A percentile compares a stretch with the other conserved stretches of the same genome.
Conservation (phyloP, 2,113 vertebrate genomes). For the Laticauda laticaudata region DNA sequence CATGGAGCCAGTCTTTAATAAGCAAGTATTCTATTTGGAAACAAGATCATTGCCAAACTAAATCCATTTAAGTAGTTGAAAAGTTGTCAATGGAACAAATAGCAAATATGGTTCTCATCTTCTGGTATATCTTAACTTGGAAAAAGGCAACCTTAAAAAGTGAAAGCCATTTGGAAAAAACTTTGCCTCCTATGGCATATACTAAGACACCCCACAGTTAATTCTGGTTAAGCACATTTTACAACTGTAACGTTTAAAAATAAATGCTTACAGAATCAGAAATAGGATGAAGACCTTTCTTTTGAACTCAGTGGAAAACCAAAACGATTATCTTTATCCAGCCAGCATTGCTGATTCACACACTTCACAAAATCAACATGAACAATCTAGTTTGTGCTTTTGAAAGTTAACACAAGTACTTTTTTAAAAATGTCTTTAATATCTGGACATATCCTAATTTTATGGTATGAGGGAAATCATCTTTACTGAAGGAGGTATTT, state of each 20-base stretch:
- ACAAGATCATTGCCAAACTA: not conserved
- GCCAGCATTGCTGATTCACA: not conserved
- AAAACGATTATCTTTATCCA: not conserved
- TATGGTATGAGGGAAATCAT: not conserved
- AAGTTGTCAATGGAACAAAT: not conserved
- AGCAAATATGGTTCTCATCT: not conserved
- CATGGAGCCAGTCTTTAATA: not conserved
- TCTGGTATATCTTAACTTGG: not conserved
- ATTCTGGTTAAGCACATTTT: constrained; percentile 1
- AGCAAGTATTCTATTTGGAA: not conserved
- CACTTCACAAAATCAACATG: not conserved
- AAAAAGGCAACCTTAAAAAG: not conserved
- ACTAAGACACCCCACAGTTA: not conserved
- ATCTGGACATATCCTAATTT: not conserved
- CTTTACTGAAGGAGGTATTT: not conserved
- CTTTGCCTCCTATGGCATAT: not conserved
- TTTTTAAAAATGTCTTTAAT: not conserved
- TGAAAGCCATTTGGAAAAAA: not conserved
- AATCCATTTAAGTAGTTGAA: not conserved
- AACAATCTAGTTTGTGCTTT: not conserved
- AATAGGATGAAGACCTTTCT: not conserved
- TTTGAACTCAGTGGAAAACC: not conserved
- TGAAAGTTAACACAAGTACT: not conserved
- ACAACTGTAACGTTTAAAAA: not conserved
- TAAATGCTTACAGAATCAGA: not conserved